Conservation (phyloP, 1,140 invertebrate genomes). For the Bombus consobrinus region DNA sequence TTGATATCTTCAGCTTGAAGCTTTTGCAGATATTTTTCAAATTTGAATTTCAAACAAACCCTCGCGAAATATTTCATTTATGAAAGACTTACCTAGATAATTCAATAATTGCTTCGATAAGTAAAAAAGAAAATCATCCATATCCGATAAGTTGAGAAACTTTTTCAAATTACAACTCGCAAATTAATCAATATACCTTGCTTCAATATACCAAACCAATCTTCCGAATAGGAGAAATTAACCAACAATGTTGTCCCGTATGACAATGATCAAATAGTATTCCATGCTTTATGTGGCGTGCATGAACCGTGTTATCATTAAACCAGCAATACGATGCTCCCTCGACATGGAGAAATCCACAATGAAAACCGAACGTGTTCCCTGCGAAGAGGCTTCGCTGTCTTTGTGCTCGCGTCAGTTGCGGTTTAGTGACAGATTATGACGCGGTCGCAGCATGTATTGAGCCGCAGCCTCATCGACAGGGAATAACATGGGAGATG, state of each 20-base stretch:
- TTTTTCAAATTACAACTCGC: background rate
- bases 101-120: too few relatives aligned
- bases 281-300: background rate
- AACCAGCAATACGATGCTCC: background rate
- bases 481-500: background rate
- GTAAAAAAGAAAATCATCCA: too few relatives aligned
- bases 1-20: background rate
- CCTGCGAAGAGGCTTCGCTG: background rate
- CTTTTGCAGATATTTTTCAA: too few relatives aligned
- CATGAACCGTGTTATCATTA: background rate
- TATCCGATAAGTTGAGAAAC: too few relatives aligned
- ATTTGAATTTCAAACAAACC: too few relatives aligned
- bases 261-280: background rate
- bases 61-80: too few relatives aligned
- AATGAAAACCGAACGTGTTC: background rate
- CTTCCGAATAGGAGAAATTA: background rate
- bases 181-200: background rate
- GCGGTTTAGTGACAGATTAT: slow-evolving; percentile 41
- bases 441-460: slow-evolving; percentile 14
- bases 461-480: background rate
- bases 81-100: too few relatives aligned
- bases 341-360: background rate
- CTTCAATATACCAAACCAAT: too few relatives aligned
- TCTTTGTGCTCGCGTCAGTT: slow-evolving; percentile 28
- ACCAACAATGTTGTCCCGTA: background rate